phyloP scores from a whole-genome alignment of 2,113 vertebrate genomes.

The Zonotrichia leucophrys region DNA sequence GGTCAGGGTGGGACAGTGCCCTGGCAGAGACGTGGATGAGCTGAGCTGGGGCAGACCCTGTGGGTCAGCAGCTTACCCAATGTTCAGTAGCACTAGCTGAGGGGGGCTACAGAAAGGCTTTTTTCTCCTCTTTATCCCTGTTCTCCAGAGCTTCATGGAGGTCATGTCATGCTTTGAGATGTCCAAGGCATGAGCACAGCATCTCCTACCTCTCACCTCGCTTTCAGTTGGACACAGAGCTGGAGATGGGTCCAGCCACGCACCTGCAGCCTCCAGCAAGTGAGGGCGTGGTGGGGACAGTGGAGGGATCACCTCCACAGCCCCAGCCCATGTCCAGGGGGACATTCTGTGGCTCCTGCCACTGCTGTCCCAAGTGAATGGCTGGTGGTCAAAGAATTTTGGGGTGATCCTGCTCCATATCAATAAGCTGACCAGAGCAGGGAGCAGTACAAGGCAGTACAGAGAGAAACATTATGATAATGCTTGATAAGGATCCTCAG shows the following conservation, averaged over 20 bases:
- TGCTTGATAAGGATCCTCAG: slow-evolving; percentile 40
- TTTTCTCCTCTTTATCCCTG: neutral
- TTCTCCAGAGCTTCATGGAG: neutral
- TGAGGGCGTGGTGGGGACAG: accelerated
- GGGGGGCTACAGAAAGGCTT: neutral
- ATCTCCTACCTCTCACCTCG: neutral
- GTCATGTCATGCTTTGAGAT: neutral
- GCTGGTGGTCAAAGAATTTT: neutral
- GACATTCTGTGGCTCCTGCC: neutral
- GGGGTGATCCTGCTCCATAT: neutral
- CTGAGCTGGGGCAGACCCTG: neutral
- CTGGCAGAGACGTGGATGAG: neutral
- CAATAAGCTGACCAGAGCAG: neutral
- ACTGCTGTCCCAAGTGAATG: neutral
- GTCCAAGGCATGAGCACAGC: neutral
- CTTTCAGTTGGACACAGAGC: neutral
- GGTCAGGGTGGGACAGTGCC: accelerated
- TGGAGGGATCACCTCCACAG: neutral
- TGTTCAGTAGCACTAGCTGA: neutral
- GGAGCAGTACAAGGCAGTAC: slow-evolving; percentile 2
- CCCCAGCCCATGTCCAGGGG: accelerated
- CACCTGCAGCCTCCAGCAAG: neutral
- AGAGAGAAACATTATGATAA: slow-evolving; percentile 25
- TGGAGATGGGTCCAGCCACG: neutral
- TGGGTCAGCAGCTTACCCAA: neutral